Conservation (phyloP, 2,888 invertebrate species). For the Hipparchia sbordonii region DNA sequence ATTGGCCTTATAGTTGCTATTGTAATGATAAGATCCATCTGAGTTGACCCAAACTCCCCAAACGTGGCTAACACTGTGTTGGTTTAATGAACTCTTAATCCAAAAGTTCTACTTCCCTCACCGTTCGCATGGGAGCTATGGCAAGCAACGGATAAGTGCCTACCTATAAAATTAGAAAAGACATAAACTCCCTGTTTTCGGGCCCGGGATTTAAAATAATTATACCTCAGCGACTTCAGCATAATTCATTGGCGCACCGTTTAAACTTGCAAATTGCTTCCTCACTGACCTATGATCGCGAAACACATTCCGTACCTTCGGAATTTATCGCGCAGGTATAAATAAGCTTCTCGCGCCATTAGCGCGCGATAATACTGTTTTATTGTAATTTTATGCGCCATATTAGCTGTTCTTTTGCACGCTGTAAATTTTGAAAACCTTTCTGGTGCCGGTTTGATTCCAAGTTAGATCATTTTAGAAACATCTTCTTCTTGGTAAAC, state of each 20-base stretch:
- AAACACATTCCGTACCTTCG: slow-evolving; percentile 24
- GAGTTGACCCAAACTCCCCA: too few species aligned
- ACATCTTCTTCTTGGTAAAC: not conserved
- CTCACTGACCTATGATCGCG: slow-evolving; percentile 21
- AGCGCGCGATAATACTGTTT: slow-evolving; percentile 63
- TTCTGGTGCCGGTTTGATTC: not conserved
- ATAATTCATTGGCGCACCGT: slow-evolving; percentile 5
- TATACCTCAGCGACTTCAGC: not conserved
- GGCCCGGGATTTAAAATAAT: not conserved
- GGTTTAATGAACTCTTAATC: too few species aligned
- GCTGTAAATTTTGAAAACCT: not conserved
- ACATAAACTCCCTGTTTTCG: too few species aligned
- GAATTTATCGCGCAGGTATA: slow-evolving; percentile 34
- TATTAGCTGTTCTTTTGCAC: slow-evolving; percentile 49
- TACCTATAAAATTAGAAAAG: too few species aligned
- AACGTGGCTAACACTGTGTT: too few species aligned
- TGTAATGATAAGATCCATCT: too few species aligned
- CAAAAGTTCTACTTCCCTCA: too few species aligned
- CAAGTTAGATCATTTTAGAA: not conserved
- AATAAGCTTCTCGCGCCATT: slow-evolving; percentile 46
- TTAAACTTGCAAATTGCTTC: slow-evolving; percentile 24
- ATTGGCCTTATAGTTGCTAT: too few species aligned
- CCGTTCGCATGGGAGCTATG: too few species aligned
- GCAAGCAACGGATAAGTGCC: too few species aligned
- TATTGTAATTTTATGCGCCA: slow-evolving; percentile 71